Evolutionary conservation across 2,797 vertebrate species (phyloP), one percentile per base, ranked within the genome.

Genomic region (Nannoperca australis): DNA sequence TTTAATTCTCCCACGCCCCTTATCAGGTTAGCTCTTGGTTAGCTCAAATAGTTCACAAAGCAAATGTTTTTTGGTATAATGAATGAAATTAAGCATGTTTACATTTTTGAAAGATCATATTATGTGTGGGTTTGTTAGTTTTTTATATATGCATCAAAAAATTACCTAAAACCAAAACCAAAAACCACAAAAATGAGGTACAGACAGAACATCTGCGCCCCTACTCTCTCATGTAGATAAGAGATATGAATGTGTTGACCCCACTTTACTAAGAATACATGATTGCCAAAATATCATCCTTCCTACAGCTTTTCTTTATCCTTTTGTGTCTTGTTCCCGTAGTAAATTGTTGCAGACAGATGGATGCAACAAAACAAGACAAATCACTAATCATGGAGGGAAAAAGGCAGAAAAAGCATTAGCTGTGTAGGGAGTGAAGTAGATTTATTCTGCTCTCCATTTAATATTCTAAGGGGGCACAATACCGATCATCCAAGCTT

Each of bases 391-490:
- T 83, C 61, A 47, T 20, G 78, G 38, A 0, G n/a, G 22, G 53
- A 61, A 34, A 34, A 44, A 22, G 20, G 55, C 12, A 70, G 54
- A 63, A 67, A 54, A 67, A 55, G 47, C 42, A 60, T 64, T 74
- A 59, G 64, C 64, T 54, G 38, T n/a, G 68, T 17, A 82, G 73
- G 78, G 55, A 85, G 76, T 73, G 83, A 85, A 67, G 88, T 74
- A 84, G 78, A 91, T 92, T 89, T 79, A 90, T 92, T 91, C 86
- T 78, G 60, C 83, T 83, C 72, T 81, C 44, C 70, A 89, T 93
- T 89, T 93, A 94, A 91, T 92, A 91, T 89, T 93, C 78, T 10
- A 40, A 80, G 84, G 83, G 85, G 78, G 60, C 72, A 75, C 84
- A 90, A 78, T 78, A 69, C 76, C 87, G 87, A 92, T 92, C 88